phyloP scores from a whole-genome alignment of 2,888 invertebrate species.

The Dioctria rufipes region DNA sequence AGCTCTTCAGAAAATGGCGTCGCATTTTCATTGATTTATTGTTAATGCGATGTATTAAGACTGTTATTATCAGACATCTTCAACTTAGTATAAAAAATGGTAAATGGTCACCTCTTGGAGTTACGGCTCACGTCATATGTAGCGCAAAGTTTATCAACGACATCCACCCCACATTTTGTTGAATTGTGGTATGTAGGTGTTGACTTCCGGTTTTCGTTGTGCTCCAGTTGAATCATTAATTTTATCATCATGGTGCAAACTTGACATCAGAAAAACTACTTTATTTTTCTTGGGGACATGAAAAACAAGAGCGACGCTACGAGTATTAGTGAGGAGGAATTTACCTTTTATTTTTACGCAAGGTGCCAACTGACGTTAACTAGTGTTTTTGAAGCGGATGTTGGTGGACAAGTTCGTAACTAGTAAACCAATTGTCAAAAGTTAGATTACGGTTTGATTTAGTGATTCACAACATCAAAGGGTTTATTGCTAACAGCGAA shows the following conservation, averaged over 20 bases:
- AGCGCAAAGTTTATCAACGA: no score
- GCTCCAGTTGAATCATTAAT: background rate
- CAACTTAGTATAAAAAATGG: no score
- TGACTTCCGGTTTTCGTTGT: no score
- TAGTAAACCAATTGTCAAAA: slow-evolving; percentile 41
- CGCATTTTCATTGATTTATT: no score
- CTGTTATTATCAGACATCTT: no score
- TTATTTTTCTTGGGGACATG: background rate
- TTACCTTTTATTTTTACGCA: background rate
- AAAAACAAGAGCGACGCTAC: background rate
- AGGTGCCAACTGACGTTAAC: slow-evolving; percentile 23
- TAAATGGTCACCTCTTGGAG: no score
- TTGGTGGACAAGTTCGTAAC: slow-evolving; percentile 11
- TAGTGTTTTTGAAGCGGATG: slow-evolving; percentile 28
- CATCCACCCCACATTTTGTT: no score
- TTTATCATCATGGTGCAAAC: background rate
- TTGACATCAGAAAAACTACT: background rate
- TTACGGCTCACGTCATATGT: no score
- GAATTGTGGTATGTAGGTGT: background rate
- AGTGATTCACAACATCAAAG: background rate
- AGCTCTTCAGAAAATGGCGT: no score
- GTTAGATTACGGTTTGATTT: slow-evolving; percentile 23
- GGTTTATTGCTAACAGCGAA: background rate
- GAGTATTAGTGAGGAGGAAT: background rate
- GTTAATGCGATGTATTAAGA: no score